Evolutionary conservation across 2,888 invertebrate genomes (phyloP).

Genomic region (Morpho achilles): DNA sequence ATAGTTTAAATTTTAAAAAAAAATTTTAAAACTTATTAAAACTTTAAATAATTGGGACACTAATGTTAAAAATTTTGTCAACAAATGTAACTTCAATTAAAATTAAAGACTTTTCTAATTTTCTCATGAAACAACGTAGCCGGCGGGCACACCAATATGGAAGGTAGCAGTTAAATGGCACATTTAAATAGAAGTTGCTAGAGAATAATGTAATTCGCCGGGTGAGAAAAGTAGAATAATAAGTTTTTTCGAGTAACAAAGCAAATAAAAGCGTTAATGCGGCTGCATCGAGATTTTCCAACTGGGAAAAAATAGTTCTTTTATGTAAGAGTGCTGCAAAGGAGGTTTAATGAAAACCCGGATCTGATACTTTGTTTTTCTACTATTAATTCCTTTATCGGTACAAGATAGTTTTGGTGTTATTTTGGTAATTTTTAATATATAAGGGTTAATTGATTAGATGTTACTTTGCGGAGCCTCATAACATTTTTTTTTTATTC

Average conservation of each 20-base stretch:
- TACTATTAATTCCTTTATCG: conserved; percentile 25
- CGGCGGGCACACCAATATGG: conserved; percentile 24
- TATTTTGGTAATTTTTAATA: too few species aligned
- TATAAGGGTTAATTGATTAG: too few species aligned
- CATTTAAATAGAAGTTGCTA: conserved; percentile 54
- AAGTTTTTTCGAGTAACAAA: conserved; percentile 69
- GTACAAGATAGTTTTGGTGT: conserved; percentile 11
- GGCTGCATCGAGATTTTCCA: conserved; percentile 73
- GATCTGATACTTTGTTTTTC: conserved; percentile 35
- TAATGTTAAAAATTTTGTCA: neutral
- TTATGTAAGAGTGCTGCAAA: conserved; percentile 64
- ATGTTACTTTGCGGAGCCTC: too few species aligned
- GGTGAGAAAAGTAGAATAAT: conserved; percentile 69
- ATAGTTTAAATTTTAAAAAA: too few species aligned
- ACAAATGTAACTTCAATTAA: conserved; percentile 11
- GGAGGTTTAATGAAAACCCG: conserved; percentile 72
- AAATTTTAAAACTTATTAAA: too few species aligned
- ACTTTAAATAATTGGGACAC: too few species aligned
- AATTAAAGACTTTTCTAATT: conserved; percentile 11
- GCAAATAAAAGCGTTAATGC: conserved; percentile 72
- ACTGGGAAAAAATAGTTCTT: conserved; percentile 69
- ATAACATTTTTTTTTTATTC: too few species aligned
- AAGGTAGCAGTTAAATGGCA: conserved; percentile 37
- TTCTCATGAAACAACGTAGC: conserved; percentile 18
- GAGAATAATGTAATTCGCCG: conserved; percentile 66